A percentile compares a stretch with the other conserved stretches of the same genome.
Evolutionary conservation across 2,797 vertebrate genomes (phyloP).

Genomic region (Microctenopoma steveboyesi): DNA sequence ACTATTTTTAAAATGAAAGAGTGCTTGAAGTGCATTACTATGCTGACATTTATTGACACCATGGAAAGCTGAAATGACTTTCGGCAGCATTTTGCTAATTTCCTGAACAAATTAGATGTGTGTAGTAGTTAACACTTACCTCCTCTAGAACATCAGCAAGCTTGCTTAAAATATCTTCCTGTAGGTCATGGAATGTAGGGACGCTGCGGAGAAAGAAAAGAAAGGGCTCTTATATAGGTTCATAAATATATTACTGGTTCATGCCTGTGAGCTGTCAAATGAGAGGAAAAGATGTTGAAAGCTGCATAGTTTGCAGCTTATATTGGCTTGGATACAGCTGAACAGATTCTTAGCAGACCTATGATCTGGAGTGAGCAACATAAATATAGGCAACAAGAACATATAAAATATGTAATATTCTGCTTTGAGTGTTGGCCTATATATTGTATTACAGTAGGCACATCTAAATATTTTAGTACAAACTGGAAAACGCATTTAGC

Average conservation of each 20-base stretch:
- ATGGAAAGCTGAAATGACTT: conserved; percentile 18
- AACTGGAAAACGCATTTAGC: conserved; percentile 18
- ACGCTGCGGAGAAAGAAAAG: conserved; percentile 81
- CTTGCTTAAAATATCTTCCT: conserved; percentile 95
- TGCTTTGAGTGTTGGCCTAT: conserved; percentile 7
- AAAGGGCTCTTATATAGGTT: conserved; percentile 8
- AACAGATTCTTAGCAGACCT: conserved; percentile 7
- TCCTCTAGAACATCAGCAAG: conserved; percentile 96
- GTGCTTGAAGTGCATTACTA: background rate
- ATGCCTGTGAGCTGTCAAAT: conserved; percentile 12
- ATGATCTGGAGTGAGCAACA: conserved; percentile 7
- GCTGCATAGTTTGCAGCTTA: background rate
- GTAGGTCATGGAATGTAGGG: conserved; percentile 92
- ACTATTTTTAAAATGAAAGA: background rate
- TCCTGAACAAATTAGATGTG: conserved; percentile 6
- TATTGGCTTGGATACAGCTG: background rate
- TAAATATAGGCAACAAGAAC: conserved; percentile 7
- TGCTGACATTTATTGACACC: conserved; percentile 18
- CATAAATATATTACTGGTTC: conserved; percentile 3
- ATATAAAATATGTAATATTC: conserved; percentile 25
- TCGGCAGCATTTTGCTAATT: conserved; percentile 8
- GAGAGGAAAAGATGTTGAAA: conserved; percentile 8
- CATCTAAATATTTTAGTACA: conserved; percentile 39
- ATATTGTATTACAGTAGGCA: conserved; percentile 28
- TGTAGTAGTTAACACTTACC: conserved; percentile 78